Evolutionary conservation across 2,888 invertebrate species (phyloP), one percentile per base, ranked within the genome.

Genomic region (Venustoraphidia nigricollis): DNA sequence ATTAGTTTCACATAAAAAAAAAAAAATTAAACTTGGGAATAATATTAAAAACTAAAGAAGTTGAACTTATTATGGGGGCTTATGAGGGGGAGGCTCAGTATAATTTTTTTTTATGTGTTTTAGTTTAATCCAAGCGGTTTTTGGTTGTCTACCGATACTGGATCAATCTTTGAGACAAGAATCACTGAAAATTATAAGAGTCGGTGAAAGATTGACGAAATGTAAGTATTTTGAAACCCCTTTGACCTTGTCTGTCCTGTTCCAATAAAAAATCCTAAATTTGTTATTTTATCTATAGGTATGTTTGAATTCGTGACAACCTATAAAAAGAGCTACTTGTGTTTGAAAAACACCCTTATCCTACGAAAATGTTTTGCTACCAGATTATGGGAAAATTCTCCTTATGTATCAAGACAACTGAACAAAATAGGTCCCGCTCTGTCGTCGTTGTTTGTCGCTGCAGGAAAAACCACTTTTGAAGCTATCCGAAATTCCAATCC

Each of bases 331-430:
- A 60, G 67, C 56, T 81, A 67, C 62, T 64, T 65, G 47, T 72
- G 76, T 1, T 64, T 82, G 10, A 59, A 79, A 5, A 78, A 75
- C 62, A 66, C 82, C 0, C 63, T 78, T 17, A 65, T 76, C 34
- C 66, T 88, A 47, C 67, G 74, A 8, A 85, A 87, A 66, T 82
- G 84, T 58, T 69, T 85, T 52, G 58, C 66, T 34, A 73, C 79
- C 0, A 74, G 73, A 55, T 64, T 88, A 41, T 89, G 89, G 88
- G 84, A 86, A 59, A 78, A 85, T 61, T 83, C 85, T 0, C 65
- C 65, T 2, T 79, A 72, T 60, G 74, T 87, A 17, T 70, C 77
- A 51, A 76, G 77, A 56, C 87, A 88, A 60, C 63, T 89, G 44
- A 76, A 74, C 48, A 81, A 81, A 42, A 83, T 87, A 52, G 85